phyloP scores from a whole-genome alignment of 2,797 vertebrate genomes.

The Megaceryle alcyon region DNA sequence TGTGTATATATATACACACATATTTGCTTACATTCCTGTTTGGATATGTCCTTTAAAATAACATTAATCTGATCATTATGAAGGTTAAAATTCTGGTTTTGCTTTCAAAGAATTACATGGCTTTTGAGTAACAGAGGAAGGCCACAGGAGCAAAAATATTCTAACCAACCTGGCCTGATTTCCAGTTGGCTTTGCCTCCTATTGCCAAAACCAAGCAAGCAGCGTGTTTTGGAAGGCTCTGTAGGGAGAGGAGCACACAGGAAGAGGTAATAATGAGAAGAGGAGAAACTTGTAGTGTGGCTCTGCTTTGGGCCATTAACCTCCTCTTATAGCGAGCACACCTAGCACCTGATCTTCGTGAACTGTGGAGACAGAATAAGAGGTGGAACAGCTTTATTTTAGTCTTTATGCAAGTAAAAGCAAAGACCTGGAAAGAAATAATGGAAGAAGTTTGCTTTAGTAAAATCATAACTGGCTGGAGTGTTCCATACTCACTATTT shows the following conservation, averaged over 20 bases:
- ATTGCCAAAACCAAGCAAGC: neutral
- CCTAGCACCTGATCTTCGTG: neutral
- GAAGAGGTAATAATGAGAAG: neutral
- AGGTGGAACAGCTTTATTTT: neutral
- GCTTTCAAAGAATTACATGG: neutral
- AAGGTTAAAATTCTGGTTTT: neutral
- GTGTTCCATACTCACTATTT: rapidly evolving
- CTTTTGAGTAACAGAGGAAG: neutral
- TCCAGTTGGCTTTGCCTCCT: neutral
- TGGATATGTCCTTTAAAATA: neutral
- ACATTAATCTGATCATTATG: neutral
- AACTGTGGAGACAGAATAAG: neutral
- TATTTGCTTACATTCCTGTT: neutral
- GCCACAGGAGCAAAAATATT: neutral
- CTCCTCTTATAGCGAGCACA: rapidly evolving
- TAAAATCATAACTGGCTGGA: neutral
- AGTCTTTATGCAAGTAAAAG: neutral
- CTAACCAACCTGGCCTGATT: neutral
- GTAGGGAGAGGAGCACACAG: neutral
- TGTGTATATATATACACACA: neutral
- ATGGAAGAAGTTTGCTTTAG: neutral
- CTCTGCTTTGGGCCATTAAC: neutral
- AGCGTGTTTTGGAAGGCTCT: neutral
- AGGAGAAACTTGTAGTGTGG: neutral
- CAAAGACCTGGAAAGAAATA: neutral